Evolutionary conservation across 2,797 vertebrate species (phyloP).

Genomic region (Ctenosaura bakeri): DNA sequence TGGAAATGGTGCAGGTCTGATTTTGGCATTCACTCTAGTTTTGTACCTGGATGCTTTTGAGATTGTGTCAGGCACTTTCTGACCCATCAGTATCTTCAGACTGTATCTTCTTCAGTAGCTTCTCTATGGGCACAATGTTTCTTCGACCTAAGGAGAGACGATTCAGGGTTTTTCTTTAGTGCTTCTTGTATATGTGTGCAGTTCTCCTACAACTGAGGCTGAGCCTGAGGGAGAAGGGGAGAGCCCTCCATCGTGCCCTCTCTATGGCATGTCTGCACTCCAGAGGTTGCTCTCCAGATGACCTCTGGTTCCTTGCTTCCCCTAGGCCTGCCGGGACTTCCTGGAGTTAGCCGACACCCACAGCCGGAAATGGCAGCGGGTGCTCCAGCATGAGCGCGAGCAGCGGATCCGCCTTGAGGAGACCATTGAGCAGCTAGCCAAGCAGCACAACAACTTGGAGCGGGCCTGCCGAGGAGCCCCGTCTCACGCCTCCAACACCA

Average conservation of each 20-base stretch:
- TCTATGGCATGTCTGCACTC: too few relatives aligned
- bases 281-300: neutral
- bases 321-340: conserved; percentile 96
- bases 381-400: conserved; percentile 96
- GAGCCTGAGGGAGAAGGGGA: neutral
- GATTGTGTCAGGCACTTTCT: neutral
- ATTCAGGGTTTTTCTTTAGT: too few relatives aligned
- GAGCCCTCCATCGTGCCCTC: too few relatives aligned
- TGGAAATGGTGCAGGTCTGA: too few relatives aligned
- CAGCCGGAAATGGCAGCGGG: conserved; percentile 97
- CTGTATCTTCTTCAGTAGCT: neutral
- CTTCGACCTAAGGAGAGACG: neutral
- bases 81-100: neutral
- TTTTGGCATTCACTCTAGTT: neutral
- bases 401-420: conserved; percentile 95
- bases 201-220: neutral
- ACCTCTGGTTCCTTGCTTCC: neutral
- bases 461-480: conserved; percentile 93
- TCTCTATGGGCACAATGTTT: neutral
- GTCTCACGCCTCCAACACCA: conserved; percentile 76
- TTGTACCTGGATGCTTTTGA: neutral
- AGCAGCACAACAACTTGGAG: conserved; percentile 98
- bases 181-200: too few relatives aligned
- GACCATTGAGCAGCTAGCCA: conserved; percentile 97
- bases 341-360: conserved; percentile 94